Conservation (phyloP, 2,888 invertebrate genomes). For the Cataglyphis rosenhaueri region DNA sequence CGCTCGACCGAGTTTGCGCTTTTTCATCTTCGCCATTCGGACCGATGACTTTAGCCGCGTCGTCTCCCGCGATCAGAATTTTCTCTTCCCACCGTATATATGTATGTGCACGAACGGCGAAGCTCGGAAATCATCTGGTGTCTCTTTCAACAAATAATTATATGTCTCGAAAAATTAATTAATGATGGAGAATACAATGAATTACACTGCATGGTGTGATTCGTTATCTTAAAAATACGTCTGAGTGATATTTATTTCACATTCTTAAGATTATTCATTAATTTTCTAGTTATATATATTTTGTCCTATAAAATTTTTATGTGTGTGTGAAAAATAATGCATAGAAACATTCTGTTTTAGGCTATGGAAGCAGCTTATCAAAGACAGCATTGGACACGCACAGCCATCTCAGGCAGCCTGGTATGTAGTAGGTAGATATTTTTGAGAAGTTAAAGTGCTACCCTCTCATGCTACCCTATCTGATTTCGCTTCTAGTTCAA, state of each 20-base stretch:
- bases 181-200: background rate
- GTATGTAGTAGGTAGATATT: constrained; percentile 87
- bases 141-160: constrained; percentile 25
- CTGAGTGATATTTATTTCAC: background rate
- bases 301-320: constrained; percentile 7
- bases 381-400: constrained; percentile 95
- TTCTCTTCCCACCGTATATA: constrained; percentile 1
- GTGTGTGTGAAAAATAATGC: background rate
- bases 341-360: constrained; percentile 86
- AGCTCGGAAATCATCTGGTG: constrained; percentile 11
- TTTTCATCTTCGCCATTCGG: constrained; percentile 75
- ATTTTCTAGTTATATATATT: background rate
- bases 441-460: constrained; percentile 78
- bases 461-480: constrained; percentile 18
- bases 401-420: constrained; percentile 95
- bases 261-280: background rate
- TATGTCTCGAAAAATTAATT: background rate
- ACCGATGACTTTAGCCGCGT: constrained; percentile 61
- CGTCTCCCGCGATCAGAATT: constrained; percentile 47
- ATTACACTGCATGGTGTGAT: background rate
- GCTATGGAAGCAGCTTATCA: constrained; percentile 95
- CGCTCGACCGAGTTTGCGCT: constrained; percentile 80
- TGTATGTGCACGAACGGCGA: background rate
- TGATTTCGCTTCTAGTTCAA: background rate
- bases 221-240: background rate